A percentile compares a stretch with the other conserved stretches of the same genome.
Conservation (phyloP, 2,113 vertebrate genomes). For the Podarcis cretensis region DNA sequence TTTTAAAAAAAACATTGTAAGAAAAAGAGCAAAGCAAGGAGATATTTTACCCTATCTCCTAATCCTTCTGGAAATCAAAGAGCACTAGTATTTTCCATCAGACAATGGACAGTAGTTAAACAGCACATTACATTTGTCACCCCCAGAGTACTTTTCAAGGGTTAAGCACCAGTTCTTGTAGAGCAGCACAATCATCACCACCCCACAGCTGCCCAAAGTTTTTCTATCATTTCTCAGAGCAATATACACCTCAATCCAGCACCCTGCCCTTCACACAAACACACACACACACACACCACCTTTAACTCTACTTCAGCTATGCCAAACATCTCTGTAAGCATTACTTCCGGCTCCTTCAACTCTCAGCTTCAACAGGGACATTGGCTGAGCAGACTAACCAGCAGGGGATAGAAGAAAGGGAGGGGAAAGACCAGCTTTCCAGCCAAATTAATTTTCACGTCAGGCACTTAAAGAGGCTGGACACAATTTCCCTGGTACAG, state of each 20-base stretch:
- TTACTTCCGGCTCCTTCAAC: conserved; percentile 43
- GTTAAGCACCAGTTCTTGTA: not conserved
- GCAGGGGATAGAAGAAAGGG: not conserved
- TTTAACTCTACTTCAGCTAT: conserved; percentile 68
- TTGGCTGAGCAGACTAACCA: conserved; percentile 32
- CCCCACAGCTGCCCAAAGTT: not conserved
- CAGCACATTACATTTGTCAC: conserved; percentile 28
- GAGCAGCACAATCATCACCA: not conserved
- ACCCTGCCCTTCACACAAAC: not conserved
- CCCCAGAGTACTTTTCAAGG: not conserved
- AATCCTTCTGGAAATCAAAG: conserved; percentile 51
- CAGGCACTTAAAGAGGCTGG: conserved; percentile 60
- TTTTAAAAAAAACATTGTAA: conserved; percentile 29
- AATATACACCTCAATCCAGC: not conserved
- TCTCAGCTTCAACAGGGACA: conserved; percentile 11
- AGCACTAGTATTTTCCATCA: conserved; percentile 27
- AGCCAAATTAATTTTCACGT: conserved; percentile 64
- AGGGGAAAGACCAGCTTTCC: conserved; percentile 40
- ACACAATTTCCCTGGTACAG: conserved; percentile 49
- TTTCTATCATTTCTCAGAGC: not conserved
- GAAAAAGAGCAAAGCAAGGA: conserved; percentile 38
- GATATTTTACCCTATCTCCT: conserved; percentile 6
- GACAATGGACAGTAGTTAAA: not conserved
- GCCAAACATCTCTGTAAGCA: conserved; percentile 69
- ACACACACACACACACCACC: conserved; percentile 62